These are phyloP conservation scores for Danaus plexippus DNA, from an alignment of 1,140 invertebrate genomes.

Conservation along the genomic window DNA sequence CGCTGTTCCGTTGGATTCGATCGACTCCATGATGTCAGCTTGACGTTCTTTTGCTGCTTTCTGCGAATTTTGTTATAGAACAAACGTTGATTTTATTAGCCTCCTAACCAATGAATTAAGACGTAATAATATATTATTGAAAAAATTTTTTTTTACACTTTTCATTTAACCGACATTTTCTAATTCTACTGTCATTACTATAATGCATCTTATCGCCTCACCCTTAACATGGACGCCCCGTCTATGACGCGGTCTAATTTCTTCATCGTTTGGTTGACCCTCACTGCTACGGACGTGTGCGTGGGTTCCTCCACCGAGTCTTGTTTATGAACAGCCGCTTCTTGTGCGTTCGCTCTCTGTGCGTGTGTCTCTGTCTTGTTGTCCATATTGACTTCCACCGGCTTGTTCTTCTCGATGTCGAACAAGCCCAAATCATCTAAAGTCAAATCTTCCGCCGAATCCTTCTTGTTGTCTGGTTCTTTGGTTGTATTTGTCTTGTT, in stretches of 20 bases:
- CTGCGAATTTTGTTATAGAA: conserved; percentile 18
- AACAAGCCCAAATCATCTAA: conserved; percentile 23
- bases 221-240: conserved; percentile 41
- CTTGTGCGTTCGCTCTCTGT: conserved; percentile 1
- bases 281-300: conserved; percentile 15
- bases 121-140: no score
- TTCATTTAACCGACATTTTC: no score
- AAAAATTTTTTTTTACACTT: no score
- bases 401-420: conserved; percentile 20
- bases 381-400: conserved; percentile 16
- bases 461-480: conserved; percentile 16
- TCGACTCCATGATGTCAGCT: conserved; percentile 21
- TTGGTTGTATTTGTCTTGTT: conserved; percentile 12
- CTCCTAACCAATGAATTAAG: no score
- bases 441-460: conserved; percentile 25
- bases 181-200: no score
- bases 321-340: neutral
- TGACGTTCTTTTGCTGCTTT: conserved; percentile 27
- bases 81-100: no score
- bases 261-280: conserved; percentile 34
- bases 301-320: conserved; percentile 2
- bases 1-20: conserved; percentile 23
- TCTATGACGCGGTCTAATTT: conserved; percentile 46
- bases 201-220: conserved; percentile 14
- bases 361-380: conserved; percentile 2